Conservation (phyloP, 2,797 vertebrate species). For the Hoplostethus mediterraneus region DNA sequence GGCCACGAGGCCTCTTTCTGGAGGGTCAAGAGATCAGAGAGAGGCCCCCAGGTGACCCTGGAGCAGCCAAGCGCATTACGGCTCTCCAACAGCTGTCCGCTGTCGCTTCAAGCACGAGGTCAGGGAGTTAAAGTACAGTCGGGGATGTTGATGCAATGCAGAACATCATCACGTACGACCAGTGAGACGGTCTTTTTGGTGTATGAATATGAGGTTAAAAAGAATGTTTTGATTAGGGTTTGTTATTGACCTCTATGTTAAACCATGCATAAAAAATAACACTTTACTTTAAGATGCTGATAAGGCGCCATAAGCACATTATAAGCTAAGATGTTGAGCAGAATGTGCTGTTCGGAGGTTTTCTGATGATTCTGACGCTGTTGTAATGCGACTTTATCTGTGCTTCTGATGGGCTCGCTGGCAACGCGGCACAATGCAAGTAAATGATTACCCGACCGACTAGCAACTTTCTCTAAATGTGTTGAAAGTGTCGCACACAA, state of each 20-base stretch:
- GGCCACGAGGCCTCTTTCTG: slow-evolving; percentile 66
- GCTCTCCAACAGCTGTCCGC: neutral
- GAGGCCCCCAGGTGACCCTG: slow-evolving; percentile 67
- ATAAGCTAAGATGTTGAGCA: neutral
- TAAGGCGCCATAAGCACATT: slow-evolving; percentile 15
- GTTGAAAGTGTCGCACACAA: neutral
- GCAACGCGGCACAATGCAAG: too few relatives aligned
- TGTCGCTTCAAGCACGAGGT: slow-evolving; percentile 42
- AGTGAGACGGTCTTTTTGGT: neutral
- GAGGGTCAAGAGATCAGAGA: slow-evolving; percentile 70
- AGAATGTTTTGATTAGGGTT: neutral
- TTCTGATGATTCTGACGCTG: neutral
- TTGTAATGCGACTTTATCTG: too few relatives aligned
- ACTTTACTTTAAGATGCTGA: slow-evolving; percentile 10
- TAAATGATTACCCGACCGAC: too few relatives aligned
- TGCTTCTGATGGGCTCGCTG: too few relatives aligned
- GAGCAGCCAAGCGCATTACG: slow-evolving; percentile 44
- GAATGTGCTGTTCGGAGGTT: slow-evolving; percentile 4
- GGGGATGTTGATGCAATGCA: slow-evolving; percentile 46
- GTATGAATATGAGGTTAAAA: neutral
- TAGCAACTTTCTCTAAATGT: too few relatives aligned
- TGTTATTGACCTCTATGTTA: slow-evolving; percentile 6
- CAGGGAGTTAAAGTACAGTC: slow-evolving; percentile 32
- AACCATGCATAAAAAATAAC: neutral
- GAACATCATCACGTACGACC: slow-evolving; percentile 29